Conservation (phyloP, 2,797 vertebrate genomes). For the Spheniscus humboldti region DNA sequence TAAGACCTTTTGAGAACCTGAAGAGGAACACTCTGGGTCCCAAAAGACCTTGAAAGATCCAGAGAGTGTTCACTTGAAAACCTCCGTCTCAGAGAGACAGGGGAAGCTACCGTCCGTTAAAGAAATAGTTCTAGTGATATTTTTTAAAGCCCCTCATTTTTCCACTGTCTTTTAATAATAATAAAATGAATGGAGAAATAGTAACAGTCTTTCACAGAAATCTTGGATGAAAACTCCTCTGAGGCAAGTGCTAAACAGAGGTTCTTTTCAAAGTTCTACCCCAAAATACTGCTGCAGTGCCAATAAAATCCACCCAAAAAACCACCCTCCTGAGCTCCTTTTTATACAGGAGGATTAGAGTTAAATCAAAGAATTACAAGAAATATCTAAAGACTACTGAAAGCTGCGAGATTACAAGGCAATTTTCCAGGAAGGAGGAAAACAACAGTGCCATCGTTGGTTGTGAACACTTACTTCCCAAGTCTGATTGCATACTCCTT, state of each 20-base stretch:
- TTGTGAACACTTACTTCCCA: slow-evolving; percentile 84
- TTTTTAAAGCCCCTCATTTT: background rate
- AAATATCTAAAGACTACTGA: background rate
- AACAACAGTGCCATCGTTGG: background rate
- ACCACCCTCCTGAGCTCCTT: background rate
- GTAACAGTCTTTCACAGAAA: background rate
- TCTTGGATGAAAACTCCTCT: background rate
- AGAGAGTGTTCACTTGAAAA: background rate
- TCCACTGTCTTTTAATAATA: background rate
- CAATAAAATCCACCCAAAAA: background rate
- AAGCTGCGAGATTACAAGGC: background rate
- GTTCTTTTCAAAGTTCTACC: background rate
- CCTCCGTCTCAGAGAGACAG: background rate
- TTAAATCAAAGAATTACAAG: background rate
- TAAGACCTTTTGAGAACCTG: background rate
- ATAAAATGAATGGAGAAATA: background rate
- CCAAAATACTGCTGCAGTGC: background rate
- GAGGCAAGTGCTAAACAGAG: background rate
- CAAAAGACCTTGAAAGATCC: background rate
- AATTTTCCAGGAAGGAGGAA: background rate
- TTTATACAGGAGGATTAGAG: background rate
- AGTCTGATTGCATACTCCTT: slow-evolving; percentile 95
- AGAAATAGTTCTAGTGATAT: background rate
- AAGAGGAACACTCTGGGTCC: background rate
- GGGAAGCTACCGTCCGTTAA: background rate